Evolutionary conservation across 2,797 vertebrate genomes (phyloP), one percentile per base, ranked within the genome.

Genomic region (Coregonus sp.): DNA sequence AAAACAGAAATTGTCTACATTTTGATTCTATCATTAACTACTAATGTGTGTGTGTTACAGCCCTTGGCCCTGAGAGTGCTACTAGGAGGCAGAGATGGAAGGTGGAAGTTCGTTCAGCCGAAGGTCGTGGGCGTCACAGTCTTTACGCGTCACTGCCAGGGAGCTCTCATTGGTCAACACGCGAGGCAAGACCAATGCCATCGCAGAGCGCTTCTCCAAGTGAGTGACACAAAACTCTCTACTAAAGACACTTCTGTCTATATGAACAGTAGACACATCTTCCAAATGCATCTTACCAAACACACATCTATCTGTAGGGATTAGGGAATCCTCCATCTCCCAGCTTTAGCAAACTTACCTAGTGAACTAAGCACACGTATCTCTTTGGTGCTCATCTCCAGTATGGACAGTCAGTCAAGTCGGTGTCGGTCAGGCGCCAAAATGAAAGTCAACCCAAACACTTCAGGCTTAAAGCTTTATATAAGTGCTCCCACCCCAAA

Each of bases 191-290:
- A 95, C 87, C 33, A 95, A 93, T 0, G 94, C 96, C 82, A 95
- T 99, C 0, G 90, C 92, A 0, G 97, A 99, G 72, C 95, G 96
- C 77, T 98, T 99, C 86, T 97, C 96, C 86, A 99, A 94, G 98
- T 99, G 90, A 96, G 97, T 88, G 5, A 78, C 33, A 9, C 1
- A 37, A 33, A 9, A 15, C 11, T 12, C 40, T 47, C 40, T 3
- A 47, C 40, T 47, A 47, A 37, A 11, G 16, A 18, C 3, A 29
- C 14, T 35, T 12, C 74, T 12, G 15, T 61, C n/a, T 61, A n/a
- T 25, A 20, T 61, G 59, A 47, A 47, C 40, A 47, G 40, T 47
- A 47, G 40, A 47, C 2, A 47, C 11, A 47, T 11, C 40, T 47
- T 12, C 9, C 9, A 12, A 47, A 47, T 47, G 40, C 40, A 47